phyloP scores from a whole-genome alignment of 2,113 vertebrate genomes.

The Proterorhinus semilunaris region DNA sequence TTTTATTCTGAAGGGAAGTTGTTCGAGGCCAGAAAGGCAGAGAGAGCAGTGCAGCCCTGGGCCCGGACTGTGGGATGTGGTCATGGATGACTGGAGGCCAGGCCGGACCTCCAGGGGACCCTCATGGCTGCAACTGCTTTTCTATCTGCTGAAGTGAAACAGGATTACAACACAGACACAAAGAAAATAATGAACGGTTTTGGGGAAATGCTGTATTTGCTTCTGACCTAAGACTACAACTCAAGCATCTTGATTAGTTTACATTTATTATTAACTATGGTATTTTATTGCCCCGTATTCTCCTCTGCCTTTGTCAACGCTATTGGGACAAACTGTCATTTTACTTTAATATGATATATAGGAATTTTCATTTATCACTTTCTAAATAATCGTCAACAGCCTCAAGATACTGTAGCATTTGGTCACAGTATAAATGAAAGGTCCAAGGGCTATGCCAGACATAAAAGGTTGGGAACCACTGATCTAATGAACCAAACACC shows the following conservation, averaged over 20 bases:
- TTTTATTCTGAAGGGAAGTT: conserved; percentile 19
- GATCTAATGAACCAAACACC: neutral
- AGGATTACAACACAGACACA: conserved; percentile 28
- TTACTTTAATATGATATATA: too few relatives aligned
- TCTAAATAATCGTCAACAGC: too few relatives aligned
- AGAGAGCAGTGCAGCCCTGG: conserved; percentile 41
- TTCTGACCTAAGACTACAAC: neutral
- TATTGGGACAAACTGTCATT: too few relatives aligned
- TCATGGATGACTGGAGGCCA: conserved; percentile 66
- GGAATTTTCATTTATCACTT: too few relatives aligned
- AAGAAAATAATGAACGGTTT: conserved; percentile 40
- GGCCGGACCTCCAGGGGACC: conserved; percentile 59
- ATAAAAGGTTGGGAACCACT: too few relatives aligned
- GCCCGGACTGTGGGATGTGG: conserved; percentile 45
- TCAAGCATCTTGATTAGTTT: neutral
- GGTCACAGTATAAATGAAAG: too few relatives aligned
- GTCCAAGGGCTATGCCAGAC: too few relatives aligned
- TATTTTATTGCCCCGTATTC: too few relatives aligned
- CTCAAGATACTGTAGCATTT: too few relatives aligned
- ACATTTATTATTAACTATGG: neutral
- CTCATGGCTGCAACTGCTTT: conserved; percentile 38
- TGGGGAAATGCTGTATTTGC: conserved; percentile 7
- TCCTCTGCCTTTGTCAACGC: too few relatives aligned
- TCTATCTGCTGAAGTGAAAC: conserved; percentile 46
- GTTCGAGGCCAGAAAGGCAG: conserved; percentile 33